phyloP scores from a whole-genome alignment of 2,797 vertebrate species.

The Pelochelys cantorii region DNA sequence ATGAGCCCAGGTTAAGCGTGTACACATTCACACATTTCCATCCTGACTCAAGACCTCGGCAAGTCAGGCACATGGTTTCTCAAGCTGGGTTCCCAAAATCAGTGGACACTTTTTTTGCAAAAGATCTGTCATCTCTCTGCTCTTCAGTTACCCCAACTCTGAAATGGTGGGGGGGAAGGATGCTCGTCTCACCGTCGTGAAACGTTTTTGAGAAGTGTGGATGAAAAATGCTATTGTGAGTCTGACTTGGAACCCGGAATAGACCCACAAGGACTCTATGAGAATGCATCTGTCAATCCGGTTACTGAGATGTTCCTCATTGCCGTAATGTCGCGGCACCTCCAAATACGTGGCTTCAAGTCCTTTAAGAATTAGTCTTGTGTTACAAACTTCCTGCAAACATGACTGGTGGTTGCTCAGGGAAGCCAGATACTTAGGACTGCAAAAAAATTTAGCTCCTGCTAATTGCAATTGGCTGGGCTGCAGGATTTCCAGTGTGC shows the following conservation, averaged over 20 bases:
- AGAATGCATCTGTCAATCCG: not conserved
- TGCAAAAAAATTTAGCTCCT: constrained; percentile 36
- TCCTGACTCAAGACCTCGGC: not conserved
- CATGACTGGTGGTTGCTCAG: constrained; percentile 62
- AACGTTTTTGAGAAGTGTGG: not conserved
- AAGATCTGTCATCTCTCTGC: not conserved
- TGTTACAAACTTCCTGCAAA: not conserved
- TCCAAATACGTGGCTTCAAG: not conserved
- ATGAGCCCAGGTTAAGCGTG: no score
- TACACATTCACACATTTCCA: no score
- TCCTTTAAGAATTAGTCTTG: constrained; percentile 29
- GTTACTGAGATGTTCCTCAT: not conserved
- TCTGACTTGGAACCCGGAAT: not conserved
- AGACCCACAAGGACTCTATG: not conserved
- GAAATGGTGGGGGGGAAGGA: not conserved
- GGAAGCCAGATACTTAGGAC: constrained; percentile 53
- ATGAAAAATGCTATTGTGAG: not conserved
- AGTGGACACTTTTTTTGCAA: fast-evolving
- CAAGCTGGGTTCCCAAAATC: not conserved
- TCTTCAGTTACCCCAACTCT: constrained; percentile 5
- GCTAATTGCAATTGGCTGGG: constrained; percentile 39
- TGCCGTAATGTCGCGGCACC: not conserved
- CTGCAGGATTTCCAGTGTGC: constrained; percentile 43
- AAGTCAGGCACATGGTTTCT: not conserved
- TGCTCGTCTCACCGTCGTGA: no score